A percentile compares a stretch with the other conserved stretches of the same genome.
Evolutionary conservation across 2,888 invertebrate species (phyloP).

Genomic region (Heteropelma amictum): DNA sequence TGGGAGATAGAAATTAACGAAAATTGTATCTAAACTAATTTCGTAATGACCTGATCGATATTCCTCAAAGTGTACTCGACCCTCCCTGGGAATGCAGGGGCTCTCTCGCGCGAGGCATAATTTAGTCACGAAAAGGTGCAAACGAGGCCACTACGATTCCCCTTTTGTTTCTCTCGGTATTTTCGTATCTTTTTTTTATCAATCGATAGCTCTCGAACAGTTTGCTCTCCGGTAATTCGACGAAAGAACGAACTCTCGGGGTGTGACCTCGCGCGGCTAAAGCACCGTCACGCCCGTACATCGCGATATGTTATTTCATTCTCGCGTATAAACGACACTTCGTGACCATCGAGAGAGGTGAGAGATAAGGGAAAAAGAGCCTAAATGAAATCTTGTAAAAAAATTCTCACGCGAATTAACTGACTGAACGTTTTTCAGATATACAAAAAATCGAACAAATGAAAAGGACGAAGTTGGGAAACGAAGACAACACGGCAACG

Average conservation of each 20-base stretch:
- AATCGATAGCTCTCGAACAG: conserved; percentile 57
- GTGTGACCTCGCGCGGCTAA: conserved; percentile 49
- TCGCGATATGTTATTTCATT: conserved; percentile 22
- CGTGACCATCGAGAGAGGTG: background rate
- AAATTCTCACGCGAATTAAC: no score
- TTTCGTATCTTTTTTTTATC: conserved; percentile 27
- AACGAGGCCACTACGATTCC: conserved; percentile 54
- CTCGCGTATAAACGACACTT: background rate
- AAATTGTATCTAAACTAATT: no score
- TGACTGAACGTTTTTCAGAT: no score
- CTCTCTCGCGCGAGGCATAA: background rate
- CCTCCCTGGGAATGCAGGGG: background rate
- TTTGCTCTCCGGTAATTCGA: conserved; percentile 42
- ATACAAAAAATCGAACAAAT: no score
- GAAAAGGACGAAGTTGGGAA: no score
- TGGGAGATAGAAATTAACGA: no score
- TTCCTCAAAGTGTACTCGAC: background rate
- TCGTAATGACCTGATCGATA: conserved; percentile 15
- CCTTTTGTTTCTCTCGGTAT: background rate
- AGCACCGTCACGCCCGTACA: conserved; percentile 44
- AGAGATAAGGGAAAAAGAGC: background rate
- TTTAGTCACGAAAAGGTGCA: conserved; percentile 48
- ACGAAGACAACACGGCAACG: no score
- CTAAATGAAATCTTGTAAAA: no score
- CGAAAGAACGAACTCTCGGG: conserved; percentile 48